phyloP scores from a whole-genome alignment of 1,140 invertebrate genomes.

The Drosophila micromelanica region DNA sequence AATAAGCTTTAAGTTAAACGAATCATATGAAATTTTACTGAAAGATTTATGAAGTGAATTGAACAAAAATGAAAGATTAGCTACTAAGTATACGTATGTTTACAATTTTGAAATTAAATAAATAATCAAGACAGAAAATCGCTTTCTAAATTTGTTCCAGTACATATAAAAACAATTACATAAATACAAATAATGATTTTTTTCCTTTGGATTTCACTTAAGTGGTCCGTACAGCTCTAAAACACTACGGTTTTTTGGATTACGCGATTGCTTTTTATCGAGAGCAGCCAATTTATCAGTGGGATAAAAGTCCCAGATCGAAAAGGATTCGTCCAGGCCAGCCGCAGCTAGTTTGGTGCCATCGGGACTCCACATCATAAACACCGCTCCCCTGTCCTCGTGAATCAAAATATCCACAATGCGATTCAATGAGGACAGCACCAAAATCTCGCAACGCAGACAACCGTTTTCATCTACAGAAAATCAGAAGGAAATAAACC shows the following conservation, averaged over 20 bases:
- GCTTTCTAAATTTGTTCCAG: constrained; percentile 2
- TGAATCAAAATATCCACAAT: constrained; percentile 70
- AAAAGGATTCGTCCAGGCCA: constrained; percentile 73
- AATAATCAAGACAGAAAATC: constrained; percentile 11
- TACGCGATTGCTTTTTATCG: constrained; percentile 1
- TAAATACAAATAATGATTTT: constrained; percentile 1
- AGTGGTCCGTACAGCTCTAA: constrained; percentile 43
- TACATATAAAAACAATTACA: constrained; percentile 6
- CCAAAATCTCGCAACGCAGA: constrained; percentile 60
- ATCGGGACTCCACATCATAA: constrained; percentile 79
- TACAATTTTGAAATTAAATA: constrained; percentile 41
- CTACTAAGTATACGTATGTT: constrained; percentile 32
- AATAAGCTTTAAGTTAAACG: constrained; percentile 27
- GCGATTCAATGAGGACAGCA: constrained; percentile 71
- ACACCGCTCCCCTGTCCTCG: constrained; percentile 60
- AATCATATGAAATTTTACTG: constrained; percentile 41
- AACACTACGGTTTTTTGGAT: constrained; percentile 16
- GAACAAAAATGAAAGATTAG: constrained; percentile 29
- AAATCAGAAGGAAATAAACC: background rate
- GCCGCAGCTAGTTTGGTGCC: constrained; percentile 72
- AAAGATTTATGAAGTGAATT: constrained; percentile 46
- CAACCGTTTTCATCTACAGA: constrained; percentile 44
- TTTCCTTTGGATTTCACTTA: constrained; percentile 24
- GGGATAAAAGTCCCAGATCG: constrained; percentile 75
- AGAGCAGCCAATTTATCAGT: constrained; percentile 20